These are phyloP conservation scores for Capitella teleta DNA, from an alignment of 1,140 invertebrate genomes.

Conservation along the genomic window DNA sequence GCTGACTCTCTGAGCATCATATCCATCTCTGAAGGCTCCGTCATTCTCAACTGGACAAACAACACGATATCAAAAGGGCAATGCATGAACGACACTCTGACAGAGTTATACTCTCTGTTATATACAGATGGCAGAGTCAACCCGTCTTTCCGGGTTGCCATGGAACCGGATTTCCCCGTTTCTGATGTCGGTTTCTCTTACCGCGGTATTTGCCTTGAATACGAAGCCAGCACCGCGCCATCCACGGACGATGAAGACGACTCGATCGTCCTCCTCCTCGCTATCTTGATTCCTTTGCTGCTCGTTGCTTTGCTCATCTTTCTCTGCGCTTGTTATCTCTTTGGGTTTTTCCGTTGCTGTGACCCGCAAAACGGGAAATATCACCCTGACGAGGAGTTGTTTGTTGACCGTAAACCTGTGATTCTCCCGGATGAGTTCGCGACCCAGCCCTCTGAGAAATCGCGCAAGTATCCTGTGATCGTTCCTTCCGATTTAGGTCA, in stretches of 20 bases:
- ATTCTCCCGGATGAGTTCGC: slow-evolving; percentile 22
- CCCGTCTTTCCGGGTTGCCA: slow-evolving; percentile 2
- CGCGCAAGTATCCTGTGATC: too few species aligned
- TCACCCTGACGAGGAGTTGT: slow-evolving; percentile 15
- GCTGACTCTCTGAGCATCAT: background rate
- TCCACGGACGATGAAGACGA: slow-evolving; percentile 13
- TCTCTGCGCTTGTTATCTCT: background rate
- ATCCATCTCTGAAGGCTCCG: slow-evolving; percentile 11
- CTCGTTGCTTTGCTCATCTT: slow-evolving; percentile 12
- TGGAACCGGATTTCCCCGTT: slow-evolving; percentile 5
- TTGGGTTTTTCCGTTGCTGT: slow-evolving; percentile 9
- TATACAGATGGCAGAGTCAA: slow-evolving; percentile 7
- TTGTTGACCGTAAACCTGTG: slow-evolving; percentile 19
- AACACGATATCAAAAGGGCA: slow-evolving; percentile 9
- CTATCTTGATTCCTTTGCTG: slow-evolving; percentile 12
- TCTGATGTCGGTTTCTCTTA: slow-evolving; percentile 3
- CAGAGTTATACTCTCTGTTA: slow-evolving; percentile 2
- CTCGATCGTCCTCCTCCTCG: slow-evolving; percentile 12
- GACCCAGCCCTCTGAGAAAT: too few species aligned
- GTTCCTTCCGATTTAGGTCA: too few species aligned
- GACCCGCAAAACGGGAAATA: slow-evolving; percentile 4
- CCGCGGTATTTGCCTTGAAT: slow-evolving; percentile 8
- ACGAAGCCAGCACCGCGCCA: too few species aligned
- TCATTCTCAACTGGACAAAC: slow-evolving; percentile 18
- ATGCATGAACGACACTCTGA: slow-evolving; percentile 12